A percentile compares a stretch with the other conserved stretches of the same genome.
Conservation (phyloP, 2,888 invertebrate genomes). For the Teleiodes luculella region DNA sequence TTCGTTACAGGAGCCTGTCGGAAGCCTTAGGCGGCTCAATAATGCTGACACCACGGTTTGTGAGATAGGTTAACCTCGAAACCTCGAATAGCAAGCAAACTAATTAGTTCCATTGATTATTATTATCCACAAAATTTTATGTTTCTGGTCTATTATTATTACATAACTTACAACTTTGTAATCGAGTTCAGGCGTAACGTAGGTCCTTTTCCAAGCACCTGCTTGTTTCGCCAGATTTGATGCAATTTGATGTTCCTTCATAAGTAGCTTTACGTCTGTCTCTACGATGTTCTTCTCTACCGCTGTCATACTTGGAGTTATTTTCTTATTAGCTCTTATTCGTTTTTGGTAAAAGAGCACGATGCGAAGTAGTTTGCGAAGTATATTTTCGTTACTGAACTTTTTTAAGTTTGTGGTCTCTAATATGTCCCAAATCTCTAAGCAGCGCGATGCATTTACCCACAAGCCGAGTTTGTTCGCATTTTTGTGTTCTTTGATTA, state of each 20-base stretch:
- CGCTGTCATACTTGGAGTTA: constrained; percentile 27
- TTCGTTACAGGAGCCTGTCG: no score
- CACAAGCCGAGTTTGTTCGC: constrained; percentile 39
- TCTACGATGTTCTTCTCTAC: constrained; percentile 49
- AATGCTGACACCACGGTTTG: no score
- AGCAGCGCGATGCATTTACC: constrained; percentile 46
- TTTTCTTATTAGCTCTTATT: not conserved
- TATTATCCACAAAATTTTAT: no score
- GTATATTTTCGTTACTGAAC: constrained; percentile 37
- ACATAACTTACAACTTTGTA: constrained; percentile 14
- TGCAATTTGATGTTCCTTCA: constrained; percentile 38
- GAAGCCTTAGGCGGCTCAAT: no score
- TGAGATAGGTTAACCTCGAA: no score
- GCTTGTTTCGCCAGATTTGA: constrained; percentile 26
- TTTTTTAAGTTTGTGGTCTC: constrained; percentile 40
- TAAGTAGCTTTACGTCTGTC: constrained; percentile 32
- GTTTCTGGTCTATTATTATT: no score
- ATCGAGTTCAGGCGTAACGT: constrained; percentile 50
- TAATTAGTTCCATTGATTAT: not conserved
- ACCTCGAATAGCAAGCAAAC: no score
- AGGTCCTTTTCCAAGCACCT: constrained; percentile 35
- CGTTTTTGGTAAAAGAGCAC: constrained; percentile 41
- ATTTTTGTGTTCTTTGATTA: constrained; percentile 50
- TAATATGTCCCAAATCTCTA: constrained; percentile 61
- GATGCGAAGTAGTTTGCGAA: constrained; percentile 54